These are phyloP conservation scores for Astyanax mexicanus DNA, from an alignment of 2,797 vertebrate species.

Conservation along the genomic window DNA sequence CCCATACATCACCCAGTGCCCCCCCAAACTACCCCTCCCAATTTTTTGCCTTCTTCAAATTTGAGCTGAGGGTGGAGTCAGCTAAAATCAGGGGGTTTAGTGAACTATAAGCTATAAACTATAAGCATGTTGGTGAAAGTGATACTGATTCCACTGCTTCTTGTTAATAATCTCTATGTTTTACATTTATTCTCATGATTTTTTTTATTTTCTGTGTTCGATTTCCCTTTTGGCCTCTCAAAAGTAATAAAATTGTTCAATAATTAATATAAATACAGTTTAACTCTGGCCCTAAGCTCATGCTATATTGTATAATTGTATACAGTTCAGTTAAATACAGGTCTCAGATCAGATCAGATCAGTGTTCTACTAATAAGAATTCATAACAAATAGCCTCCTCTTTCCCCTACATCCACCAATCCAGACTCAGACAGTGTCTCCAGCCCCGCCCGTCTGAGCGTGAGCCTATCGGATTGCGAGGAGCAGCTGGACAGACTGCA, in stretches of 20 bases:
- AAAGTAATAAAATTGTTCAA: neutral
- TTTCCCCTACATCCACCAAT: conserved; percentile 54
- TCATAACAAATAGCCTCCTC: conserved; percentile 55
- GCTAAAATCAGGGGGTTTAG: too few relatives aligned
- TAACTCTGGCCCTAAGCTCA: neutral
- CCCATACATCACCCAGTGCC: too few relatives aligned
- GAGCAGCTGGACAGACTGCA: conserved; percentile 86
- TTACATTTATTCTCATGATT: neutral
- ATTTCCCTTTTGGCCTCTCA: too few relatives aligned
- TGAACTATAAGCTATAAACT: too few relatives aligned
- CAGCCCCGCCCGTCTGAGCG: conserved; percentile 77
- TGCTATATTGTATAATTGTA: too few relatives aligned
- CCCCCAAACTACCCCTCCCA: too few relatives aligned
- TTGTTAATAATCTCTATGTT: neutral
- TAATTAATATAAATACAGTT: neutral
- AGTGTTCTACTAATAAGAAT: neutral
- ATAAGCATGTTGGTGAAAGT: neutral
- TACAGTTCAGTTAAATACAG: conserved; percentile 8
- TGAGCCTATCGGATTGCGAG: conserved; percentile 86
- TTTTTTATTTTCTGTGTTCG: too few relatives aligned
- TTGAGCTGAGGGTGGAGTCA: too few relatives aligned
- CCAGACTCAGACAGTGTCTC: conserved; percentile 78
- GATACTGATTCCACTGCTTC: neutral
- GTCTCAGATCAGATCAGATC: neutral
- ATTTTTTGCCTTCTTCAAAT: too few relatives aligned